Conservation (phyloP, 1,140 invertebrate species). For the Scaptomyza graminum region DNA sequence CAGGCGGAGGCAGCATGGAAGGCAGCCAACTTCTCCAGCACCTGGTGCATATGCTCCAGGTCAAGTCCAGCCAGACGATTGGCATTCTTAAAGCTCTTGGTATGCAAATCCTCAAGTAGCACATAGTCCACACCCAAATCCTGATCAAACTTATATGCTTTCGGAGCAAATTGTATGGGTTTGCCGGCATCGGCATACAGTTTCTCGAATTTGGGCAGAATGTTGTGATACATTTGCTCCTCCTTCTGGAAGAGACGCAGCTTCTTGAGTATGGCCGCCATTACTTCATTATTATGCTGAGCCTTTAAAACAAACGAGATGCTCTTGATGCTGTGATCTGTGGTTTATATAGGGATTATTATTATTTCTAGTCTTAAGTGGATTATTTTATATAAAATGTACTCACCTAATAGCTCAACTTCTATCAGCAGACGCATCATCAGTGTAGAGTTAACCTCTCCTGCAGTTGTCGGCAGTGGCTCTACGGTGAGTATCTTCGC, state of each 20-base stretch:
- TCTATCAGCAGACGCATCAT: slow-evolving; percentile 64
- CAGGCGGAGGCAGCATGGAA: slow-evolving; percentile 85
- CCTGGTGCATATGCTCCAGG: slow-evolving; percentile 84
- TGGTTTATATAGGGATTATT: not conserved
- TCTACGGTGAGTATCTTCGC: slow-evolving; percentile 46
- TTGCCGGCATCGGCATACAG: slow-evolving; percentile 62
- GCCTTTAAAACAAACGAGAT: slow-evolving; percentile 70
- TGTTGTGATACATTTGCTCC: slow-evolving; percentile 66
- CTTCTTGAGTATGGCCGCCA: slow-evolving; percentile 58
- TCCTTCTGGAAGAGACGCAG: slow-evolving; percentile 73
- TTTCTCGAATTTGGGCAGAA: slow-evolving; percentile 76
- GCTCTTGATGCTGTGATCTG: slow-evolving; percentile 60
- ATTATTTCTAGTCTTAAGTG: no score
- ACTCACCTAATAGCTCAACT: slow-evolving; percentile 63
- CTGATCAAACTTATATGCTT: slow-evolving; percentile 67
- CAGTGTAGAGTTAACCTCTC: slow-evolving; percentile 64
- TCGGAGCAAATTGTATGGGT: slow-evolving; percentile 68
- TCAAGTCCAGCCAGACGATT: slow-evolving; percentile 85
- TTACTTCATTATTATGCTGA: slow-evolving; percentile 59
- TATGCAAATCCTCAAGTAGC: slow-evolving; percentile 85
- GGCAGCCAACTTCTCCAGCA: slow-evolving; percentile 85
- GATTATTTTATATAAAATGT: not conserved
- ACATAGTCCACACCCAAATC: slow-evolving; percentile 79
- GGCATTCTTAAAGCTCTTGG: slow-evolving; percentile 85
- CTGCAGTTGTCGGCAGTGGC: slow-evolving; percentile 36